Conservation (phyloP, 2,888 invertebrate genomes). For the Tethea ocularis region DNA sequence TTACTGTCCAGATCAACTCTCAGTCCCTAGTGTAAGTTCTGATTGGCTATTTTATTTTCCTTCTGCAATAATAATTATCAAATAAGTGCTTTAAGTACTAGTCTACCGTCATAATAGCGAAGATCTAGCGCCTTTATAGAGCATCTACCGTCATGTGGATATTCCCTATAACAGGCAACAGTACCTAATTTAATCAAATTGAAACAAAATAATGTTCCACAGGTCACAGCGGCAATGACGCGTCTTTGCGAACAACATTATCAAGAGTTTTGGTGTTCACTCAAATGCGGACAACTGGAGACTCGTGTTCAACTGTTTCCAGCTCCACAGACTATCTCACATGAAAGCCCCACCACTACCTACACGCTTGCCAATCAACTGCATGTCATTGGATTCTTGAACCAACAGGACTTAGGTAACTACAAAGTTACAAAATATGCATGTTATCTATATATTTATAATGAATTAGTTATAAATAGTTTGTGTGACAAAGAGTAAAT, state of each 20-base stretch:
- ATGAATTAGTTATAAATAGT: too few species aligned
- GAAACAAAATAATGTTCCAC: neutral
- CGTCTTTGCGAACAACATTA: slow-evolving; percentile 75
- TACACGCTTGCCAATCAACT: slow-evolving; percentile 88
- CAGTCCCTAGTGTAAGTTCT: slow-evolving; percentile 61
- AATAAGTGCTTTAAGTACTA: too few species aligned
- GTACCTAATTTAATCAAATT: neutral
- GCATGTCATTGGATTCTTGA: slow-evolving; percentile 94
- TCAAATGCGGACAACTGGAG: slow-evolving; percentile 77
- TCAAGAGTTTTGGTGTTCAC: slow-evolving; percentile 73
- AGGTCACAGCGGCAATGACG: slow-evolving; percentile 66
- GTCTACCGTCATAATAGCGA: too few species aligned
- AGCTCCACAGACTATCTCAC: slow-evolving; percentile 82
- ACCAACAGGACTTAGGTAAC: slow-evolving; percentile 90
- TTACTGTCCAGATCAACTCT: slow-evolving; percentile 74
- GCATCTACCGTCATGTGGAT: too few species aligned
- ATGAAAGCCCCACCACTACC: slow-evolving; percentile 84
- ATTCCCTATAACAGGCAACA: too few species aligned
- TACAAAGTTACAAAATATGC: too few species aligned
- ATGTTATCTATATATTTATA: too few species aligned
- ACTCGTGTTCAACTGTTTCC: slow-evolving; percentile 74
- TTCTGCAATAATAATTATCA: neutral
- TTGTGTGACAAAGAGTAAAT: too few species aligned
- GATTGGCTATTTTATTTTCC: neutral
- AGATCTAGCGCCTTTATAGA: too few species aligned